Evolutionary conservation across 2,888 invertebrate genomes (phyloP), one percentile per base, ranked within the genome.

Genomic region (Calameuta idolon): DNA sequence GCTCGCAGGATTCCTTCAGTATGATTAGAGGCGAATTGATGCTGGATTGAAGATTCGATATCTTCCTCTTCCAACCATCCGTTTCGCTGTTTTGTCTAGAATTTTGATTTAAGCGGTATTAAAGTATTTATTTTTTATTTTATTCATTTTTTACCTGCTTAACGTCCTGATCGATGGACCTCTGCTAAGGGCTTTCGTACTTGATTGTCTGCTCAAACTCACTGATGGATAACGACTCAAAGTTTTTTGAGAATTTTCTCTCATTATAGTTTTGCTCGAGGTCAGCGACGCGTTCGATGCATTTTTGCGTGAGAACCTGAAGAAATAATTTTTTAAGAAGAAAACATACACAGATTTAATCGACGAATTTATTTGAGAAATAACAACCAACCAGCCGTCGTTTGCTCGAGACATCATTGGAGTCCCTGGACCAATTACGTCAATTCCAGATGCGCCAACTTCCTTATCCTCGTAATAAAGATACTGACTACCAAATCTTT

Each of bases 361-460:
- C 74, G 69, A 69, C 5, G 31, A 34, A 69, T 74, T 75, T 23
- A 37, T 35, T 35, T 33, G 23, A 31, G 2, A 31, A 35, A 33
- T 69, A 33, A 30, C 11, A 69, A 75, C 77, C 73, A 93, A 94
- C 91, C 94, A 94, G 2, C 94, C 94, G 84, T 94, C 94, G 81
- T 94, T 95, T 12, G 94, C 93, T 80, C 92, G 89, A 34, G 94
- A 88, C 93, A 95, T 93, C 95, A 95, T 95, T 0, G 95, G 95
- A 11, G 94, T 93, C 76, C 94, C 94, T 0, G 95, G 94, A 81
- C 94, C 94, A 3, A 93, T 94, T 34, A 95, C 94, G 90, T 95
- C 94, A 85, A 95, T 95, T 37, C 94, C 94, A 0, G 94, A 91
- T 74, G 93, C 94, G 15, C 87, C 87, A 11, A 93, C 91, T 15